These are phyloP conservation scores for Aspidapion aeneum DNA, from an alignment of 2,888 invertebrate species.

Conservation along the genomic window DNA sequence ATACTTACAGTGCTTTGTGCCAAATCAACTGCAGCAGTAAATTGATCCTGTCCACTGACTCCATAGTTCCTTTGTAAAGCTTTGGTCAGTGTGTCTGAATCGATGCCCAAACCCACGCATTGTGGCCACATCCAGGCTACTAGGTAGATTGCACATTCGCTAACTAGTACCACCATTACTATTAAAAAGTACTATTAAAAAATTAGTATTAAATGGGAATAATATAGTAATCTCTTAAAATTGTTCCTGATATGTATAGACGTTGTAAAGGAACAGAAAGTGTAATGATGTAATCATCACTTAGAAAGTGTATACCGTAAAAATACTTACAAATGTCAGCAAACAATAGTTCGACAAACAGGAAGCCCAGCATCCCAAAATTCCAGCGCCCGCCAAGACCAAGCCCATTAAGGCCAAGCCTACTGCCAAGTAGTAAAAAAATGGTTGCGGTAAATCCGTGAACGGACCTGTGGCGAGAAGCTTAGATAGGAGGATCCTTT, in stretches of 20 bases:
- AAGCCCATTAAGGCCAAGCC: slow-evolving; percentile 68
- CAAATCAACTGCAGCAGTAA: slow-evolving; percentile 77
- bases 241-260: not conserved
- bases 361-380: slow-evolving; percentile 79
- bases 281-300: no score
- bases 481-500: slow-evolving; percentile 67
- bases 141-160: slow-evolving; percentile 68
- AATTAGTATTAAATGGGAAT: slow-evolving; percentile 12
- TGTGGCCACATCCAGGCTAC: slow-evolving; percentile 74
- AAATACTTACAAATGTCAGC: slow-evolving; percentile 60
- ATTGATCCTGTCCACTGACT: slow-evolving; percentile 68
- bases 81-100: slow-evolving; percentile 64
- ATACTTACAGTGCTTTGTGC: slow-evolving; percentile 61
- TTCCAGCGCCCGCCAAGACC: slow-evolving; percentile 62
- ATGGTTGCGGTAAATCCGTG: slow-evolving; percentile 62
- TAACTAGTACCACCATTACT: slow-evolving; percentile 62
- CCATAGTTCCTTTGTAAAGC: slow-evolving; percentile 74
- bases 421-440: slow-evolving; percentile 73
- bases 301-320: no score
- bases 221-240: not conserved
- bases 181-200: slow-evolving; percentile 65
- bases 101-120: slow-evolving; percentile 68
- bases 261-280: not conserved
- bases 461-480: slow-evolving; percentile 62
- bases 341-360: slow-evolving; percentile 72